Percentiles rank a stretch among this genome's conserved stretches.
Evolutionary conservation across 2,888 invertebrate genomes (phyloP).

Genomic region (Ceramica pisi): DNA sequence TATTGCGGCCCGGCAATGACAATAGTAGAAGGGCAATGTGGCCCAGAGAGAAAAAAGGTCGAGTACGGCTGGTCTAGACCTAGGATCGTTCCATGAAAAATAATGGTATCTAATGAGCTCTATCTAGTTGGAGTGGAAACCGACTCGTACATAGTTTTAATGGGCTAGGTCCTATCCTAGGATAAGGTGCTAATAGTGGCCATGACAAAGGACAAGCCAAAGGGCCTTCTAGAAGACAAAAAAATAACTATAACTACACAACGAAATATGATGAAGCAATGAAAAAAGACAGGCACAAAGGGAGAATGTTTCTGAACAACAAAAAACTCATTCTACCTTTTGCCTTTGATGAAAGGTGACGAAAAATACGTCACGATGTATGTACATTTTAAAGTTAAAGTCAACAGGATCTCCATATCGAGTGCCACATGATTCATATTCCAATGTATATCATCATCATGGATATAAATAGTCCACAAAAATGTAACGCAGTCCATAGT

Average conservation of each 20-base stretch:
- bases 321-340: background rate
- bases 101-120: background rate
- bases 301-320: background rate
- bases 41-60: no score
- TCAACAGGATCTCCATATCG: constrained; percentile 17
- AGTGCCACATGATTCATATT: constrained; percentile 40
- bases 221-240: background rate
- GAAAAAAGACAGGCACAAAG: background rate
- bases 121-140: background rate
- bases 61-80: background rate
- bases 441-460: constrained; percentile 37
- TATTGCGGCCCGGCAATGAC: no score
- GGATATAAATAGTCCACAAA: constrained; percentile 58
- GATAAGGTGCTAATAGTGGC: no score
- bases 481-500: constrained; percentile 40
- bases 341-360: constrained; percentile 2
- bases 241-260: no score
- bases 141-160: no score
- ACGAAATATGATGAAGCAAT: no score
- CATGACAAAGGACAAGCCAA: background rate
- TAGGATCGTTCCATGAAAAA: background rate
- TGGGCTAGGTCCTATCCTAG: background rate
- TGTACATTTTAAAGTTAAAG: background rate
- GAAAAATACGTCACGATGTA: constrained; percentile 8
- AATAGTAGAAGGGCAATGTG: no score